Conservation (phyloP, 2,797 vertebrate species). For the Tympanoctomys barrerae region DNA sequence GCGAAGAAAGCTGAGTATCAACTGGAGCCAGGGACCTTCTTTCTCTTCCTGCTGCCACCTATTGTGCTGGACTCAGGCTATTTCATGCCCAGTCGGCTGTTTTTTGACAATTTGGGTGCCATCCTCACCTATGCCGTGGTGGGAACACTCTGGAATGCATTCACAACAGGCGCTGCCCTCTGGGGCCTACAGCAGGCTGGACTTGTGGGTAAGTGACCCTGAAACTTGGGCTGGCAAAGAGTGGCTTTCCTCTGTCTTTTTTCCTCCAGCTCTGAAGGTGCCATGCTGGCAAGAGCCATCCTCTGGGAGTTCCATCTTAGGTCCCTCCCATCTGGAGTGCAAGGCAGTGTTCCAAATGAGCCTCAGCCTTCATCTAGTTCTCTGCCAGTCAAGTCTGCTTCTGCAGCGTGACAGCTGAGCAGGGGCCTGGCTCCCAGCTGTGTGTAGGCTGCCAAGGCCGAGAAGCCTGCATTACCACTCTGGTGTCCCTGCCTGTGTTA, state of each 20-base stretch:
- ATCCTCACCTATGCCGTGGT: conserved; percentile 96
- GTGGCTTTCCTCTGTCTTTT: background rate
- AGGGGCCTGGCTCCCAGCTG: conserved; percentile 66
- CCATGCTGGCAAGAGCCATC: background rate
- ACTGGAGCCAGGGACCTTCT: conserved; percentile 97
- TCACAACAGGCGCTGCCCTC: conserved; percentile 94
- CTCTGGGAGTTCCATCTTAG: background rate
- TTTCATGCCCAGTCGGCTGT: conserved; percentile 97
- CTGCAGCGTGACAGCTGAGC: conserved; percentile 65
- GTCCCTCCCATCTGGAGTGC: conserved; percentile 3
- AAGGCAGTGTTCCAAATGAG: conserved; percentile 14
- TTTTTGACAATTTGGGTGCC: conserved; percentile 97
- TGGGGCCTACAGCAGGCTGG: conserved; percentile 93
- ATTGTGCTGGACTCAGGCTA: conserved; percentile 97
- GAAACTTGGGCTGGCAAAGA: background rate
- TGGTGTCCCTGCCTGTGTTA: conserved; percentile 52
- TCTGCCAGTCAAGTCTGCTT: conserved; percentile 58
- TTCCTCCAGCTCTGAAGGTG: conserved; percentile 29
- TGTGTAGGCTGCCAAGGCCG: conserved; percentile 65
- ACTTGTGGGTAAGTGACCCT: conserved; percentile 92
- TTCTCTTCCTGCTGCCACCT: conserved; percentile 97
- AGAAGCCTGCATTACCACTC: conserved; percentile 28
- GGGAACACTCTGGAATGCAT: conserved; percentile 97
- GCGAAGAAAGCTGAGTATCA: conserved; percentile 96
- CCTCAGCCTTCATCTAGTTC: conserved; percentile 45